Percentiles rank a stretch among this genome's conserved stretches.
These are phyloP conservation scores for Lucifuga dentata DNA, from an alignment of 2,113 vertebrate species.

Conservation along the genomic window DNA sequence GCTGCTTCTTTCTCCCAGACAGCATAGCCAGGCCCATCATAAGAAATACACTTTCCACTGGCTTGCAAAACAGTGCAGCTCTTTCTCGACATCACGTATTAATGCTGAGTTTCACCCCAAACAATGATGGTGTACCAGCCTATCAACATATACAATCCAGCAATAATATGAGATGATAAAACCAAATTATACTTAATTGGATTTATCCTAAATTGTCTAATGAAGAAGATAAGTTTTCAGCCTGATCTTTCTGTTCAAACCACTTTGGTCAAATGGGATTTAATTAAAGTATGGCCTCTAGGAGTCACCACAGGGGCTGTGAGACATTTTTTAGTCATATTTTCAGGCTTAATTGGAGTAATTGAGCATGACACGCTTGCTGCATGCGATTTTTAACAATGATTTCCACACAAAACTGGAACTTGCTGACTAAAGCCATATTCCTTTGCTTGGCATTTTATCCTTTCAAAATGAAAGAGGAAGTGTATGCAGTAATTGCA, in stretches of 20 bases:
- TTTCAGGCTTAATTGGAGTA: background rate
- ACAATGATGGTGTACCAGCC: background rate
- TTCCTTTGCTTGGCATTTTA: slow-evolving; percentile 16
- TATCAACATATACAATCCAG: background rate
- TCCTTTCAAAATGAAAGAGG: too few species aligned
- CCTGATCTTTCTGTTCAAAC: background rate
- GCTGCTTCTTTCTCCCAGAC: slow-evolving; percentile 8
- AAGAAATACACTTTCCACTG: background rate
- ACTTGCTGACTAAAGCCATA: background rate
- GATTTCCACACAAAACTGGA: slow-evolving; percentile 3
- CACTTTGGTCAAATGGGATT: slow-evolving; percentile 1
- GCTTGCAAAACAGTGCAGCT: background rate
- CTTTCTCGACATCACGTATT: background rate
- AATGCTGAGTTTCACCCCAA: background rate
- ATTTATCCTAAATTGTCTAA: background rate
- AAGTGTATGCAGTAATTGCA: too few species aligned
- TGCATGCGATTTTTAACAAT: slow-evolving; percentile 26
- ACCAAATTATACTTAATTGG: too few species aligned
- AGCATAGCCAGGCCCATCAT: background rate
- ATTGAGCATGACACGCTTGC: slow-evolving; percentile 36
- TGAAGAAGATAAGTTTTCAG: background rate
- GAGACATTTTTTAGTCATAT: background rate
- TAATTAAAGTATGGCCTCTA: background rate
- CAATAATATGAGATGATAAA: background rate
- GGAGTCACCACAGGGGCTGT: background rate